phyloP scores from a whole-genome alignment of 2,888 invertebrate species.

The Drosophila barbarae region DNA sequence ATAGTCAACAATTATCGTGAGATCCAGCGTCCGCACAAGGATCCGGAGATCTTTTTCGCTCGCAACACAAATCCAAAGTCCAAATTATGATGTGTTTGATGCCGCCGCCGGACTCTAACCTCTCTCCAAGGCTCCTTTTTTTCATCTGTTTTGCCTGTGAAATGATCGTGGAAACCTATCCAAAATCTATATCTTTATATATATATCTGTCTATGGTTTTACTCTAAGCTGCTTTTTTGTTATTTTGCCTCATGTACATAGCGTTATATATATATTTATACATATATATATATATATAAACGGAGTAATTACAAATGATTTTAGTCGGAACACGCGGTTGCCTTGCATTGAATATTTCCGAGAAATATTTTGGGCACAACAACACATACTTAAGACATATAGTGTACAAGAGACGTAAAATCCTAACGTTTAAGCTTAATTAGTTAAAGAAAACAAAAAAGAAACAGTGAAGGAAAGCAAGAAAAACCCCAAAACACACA shows the following conservation, averaged over 20 bases:
- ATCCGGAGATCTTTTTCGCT: constrained; percentile 79
- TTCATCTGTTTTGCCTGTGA: constrained; percentile 24
- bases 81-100: constrained; percentile 76
- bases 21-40: constrained; percentile 78
- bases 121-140: constrained; percentile 19
- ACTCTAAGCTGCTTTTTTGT: constrained; percentile 52
- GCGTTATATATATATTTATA: constrained; percentile 33
- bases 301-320: constrained; percentile 38
- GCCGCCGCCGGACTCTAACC: not conserved
- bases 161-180: constrained; percentile 7
- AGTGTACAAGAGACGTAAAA: constrained; percentile 28
- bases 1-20: constrained; percentile 79
- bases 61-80: constrained; percentile 79
- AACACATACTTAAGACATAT: constrained; percentile 41
- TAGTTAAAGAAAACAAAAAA: constrained; percentile 1
- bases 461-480: constrained; percentile 8
- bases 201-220: constrained; percentile 56
- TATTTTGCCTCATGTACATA: constrained; percentile 50
- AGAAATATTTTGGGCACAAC: constrained; percentile 47
- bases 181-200: constrained; percentile 17
- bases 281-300: constrained; percentile 27
- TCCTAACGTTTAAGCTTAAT: constrained; percentile 28
- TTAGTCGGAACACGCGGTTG: constrained; percentile 64
- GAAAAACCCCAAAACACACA: constrained; percentile 1
- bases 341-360: constrained; percentile 61